Conservation (phyloP, 1,140 invertebrate species). For the Trypoxylus dichotomus region DNA sequence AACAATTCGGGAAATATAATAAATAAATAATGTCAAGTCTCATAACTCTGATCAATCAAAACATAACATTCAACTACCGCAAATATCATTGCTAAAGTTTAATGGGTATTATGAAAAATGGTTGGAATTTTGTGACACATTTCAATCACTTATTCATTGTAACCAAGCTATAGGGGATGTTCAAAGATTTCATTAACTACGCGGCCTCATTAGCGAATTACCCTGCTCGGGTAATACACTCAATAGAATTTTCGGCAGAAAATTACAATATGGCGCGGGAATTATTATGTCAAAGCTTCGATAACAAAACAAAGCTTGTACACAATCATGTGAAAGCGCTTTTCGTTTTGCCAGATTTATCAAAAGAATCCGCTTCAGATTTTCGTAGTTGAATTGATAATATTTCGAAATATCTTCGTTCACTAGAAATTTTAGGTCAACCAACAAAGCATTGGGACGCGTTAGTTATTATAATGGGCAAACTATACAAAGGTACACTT, state of each 20-base stretch:
- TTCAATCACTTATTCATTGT: too few relatives aligned
- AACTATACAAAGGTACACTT: neutral
- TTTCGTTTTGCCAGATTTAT: constrained; percentile 17
- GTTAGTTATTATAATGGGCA: neutral
- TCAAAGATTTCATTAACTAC: constrained; percentile 48
- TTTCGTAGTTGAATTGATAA: neutral
- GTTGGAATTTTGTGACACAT: too few relatives aligned
- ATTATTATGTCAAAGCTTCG: too few relatives aligned
- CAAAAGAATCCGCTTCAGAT: constrained; percentile 13
- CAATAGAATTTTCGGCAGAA: constrained; percentile 38
- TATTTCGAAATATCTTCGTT: too few relatives aligned
- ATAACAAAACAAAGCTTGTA: constrained; percentile 41
- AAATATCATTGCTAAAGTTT: constrained; percentile 42
- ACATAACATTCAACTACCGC: constrained; percentile 39
- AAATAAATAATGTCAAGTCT: neutral
- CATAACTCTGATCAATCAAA: neutral
- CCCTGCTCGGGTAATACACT: constrained; percentile 42
- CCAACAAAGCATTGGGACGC: neutral
- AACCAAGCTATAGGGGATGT: constrained; percentile 37
- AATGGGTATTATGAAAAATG: constrained; percentile 43
- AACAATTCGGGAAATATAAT: neutral
- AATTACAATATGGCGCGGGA: constrained; percentile 47
- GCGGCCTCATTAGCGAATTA: constrained; percentile 42
- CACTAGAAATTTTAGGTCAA: neutral
- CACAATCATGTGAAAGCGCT: constrained; percentile 31